Evolutionary conservation across 2,888 invertebrate species (phyloP), one percentile per base, ranked within the genome.

Genomic region (Tricholauxania praeusta): DNA sequence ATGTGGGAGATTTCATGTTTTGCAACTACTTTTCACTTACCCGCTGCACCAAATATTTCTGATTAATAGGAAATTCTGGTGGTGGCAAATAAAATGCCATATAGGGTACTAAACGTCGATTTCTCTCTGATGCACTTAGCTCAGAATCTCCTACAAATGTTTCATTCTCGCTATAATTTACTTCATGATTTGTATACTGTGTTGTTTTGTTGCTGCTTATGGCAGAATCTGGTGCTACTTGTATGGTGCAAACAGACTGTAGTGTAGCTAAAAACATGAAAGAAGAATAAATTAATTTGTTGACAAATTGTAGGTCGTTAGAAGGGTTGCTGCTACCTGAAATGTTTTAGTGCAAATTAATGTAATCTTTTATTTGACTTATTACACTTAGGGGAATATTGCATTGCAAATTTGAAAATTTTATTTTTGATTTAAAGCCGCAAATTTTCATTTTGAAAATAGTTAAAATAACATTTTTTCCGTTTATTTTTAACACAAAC

Each of bases 1-100:
- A n/a, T 28, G 14, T 22, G 10, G 39, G 28, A 60, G 28, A 60
- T 62, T 5, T 62, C 28, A 32, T 32, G 28, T n/a, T 12, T 0
- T 3, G 28, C 22, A 8, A 5, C 1, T 32, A 0, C 12, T 19
- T 12, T 22, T 4, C 59, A 75, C 79, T 78, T 79, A 81, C 81
- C 78, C 76, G 78, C 79, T 84, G 85, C 73, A 82, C 78, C 14
- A 81, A 79, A 79, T 87, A 87, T 78, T 85, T 83, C 79, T 87
- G 85, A 80, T 83, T 84, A 82, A 89, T 83, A 82, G 88, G 85
- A 81, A 90, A 86, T 81, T 92, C 90, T 14, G 84, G 82, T 73
- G 92, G 91, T n/a, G 92, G 88, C 47, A 90, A 88, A 85, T 94
- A 95, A 86, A 92, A 95, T 51, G 93, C 94, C 91, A 93, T 93